Evolutionary conservation across 2,888 invertebrate genomes (phyloP).

Genomic region (Microdon myrmicae): DNA sequence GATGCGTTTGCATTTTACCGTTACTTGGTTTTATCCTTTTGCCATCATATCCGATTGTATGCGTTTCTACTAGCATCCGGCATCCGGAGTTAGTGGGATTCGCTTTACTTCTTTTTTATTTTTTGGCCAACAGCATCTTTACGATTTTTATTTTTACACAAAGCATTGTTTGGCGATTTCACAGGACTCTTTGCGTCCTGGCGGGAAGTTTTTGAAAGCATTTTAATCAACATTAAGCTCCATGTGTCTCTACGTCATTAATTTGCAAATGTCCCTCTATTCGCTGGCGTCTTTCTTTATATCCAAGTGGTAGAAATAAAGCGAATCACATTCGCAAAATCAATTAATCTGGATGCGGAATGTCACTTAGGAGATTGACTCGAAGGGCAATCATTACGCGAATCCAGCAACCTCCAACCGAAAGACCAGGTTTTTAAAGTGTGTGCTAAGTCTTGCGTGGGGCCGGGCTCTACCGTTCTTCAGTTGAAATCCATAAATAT

Average conservation of each 20-base stretch:
- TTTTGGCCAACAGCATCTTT: slow-evolving; percentile 22
- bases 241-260: slow-evolving; percentile 52
- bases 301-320: slow-evolving; percentile 32
- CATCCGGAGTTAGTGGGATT: slow-evolving; percentile 23
- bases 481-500: slow-evolving; percentile 44
- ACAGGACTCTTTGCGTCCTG: slow-evolving; percentile 15
- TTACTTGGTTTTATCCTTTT: slow-evolving; percentile 8
- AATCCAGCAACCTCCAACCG: no score
- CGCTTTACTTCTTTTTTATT: slow-evolving; percentile 27
- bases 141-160: slow-evolving; percentile 43
- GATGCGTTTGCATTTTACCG: slow-evolving; percentile 28
- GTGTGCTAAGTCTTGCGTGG: no score
- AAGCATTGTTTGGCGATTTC: slow-evolving; percentile 42
- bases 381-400: slow-evolving; percentile 9
- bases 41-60: no score
- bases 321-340: slow-evolving; percentile 47
- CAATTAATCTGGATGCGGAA: slow-evolving; percentile 41
- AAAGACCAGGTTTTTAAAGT: background rate
- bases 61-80: slow-evolving; percentile 1
- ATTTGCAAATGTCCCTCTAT: slow-evolving; percentile 48
- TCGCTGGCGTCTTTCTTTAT: slow-evolving; percentile 5
- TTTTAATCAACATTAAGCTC: slow-evolving; percentile 53
- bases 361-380: slow-evolving; percentile 37
- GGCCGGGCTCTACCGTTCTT: no score
- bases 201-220: slow-evolving; percentile 38